Conservation (phyloP, 2,888 invertebrate genomes). For the Eurois occulta region DNA sequence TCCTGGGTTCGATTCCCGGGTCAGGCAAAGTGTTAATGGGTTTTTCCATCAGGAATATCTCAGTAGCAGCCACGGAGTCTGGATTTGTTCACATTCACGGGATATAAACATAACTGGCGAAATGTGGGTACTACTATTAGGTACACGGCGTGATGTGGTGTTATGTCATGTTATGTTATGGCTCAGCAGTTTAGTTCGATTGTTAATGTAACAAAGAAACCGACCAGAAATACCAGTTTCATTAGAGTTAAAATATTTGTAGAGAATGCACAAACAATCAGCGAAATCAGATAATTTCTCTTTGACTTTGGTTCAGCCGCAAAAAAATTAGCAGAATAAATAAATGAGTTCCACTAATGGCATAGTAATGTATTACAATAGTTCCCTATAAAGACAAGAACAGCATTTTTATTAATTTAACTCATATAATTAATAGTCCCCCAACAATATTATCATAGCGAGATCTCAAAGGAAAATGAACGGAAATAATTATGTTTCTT, state of each 20-base stretch:
- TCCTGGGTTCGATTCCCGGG: too few relatives aligned
- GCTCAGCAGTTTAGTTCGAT: background rate
- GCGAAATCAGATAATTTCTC: background rate
- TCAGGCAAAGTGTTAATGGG: too few relatives aligned
- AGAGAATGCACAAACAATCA: background rate
- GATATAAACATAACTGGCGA: too few relatives aligned
- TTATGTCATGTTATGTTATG: too few relatives aligned
- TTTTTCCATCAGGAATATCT: too few relatives aligned
- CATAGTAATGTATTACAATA: constrained; percentile 14
- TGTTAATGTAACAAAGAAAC: background rate
- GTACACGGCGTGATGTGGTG: too few relatives aligned
- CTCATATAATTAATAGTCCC: constrained; percentile 47
- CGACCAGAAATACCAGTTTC: background rate
- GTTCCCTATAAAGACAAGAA: constrained; percentile 17
- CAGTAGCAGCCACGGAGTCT: too few relatives aligned
- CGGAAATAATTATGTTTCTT: constrained; percentile 66
- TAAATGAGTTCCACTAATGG: constrained; percentile 6
- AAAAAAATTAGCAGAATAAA: background rate
- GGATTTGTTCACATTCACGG: too few relatives aligned
- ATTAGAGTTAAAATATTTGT: background rate
- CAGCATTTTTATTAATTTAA: constrained; percentile 45
- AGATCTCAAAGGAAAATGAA: constrained; percentile 62
- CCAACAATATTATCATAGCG: constrained; percentile 25
- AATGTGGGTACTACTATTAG: too few relatives aligned
- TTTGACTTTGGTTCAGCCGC: background rate